Evolutionary conservation across 2,113 vertebrate genomes (phyloP), one percentile per base, ranked within the genome.

Genomic region (Tupaia chinensis): DNA sequence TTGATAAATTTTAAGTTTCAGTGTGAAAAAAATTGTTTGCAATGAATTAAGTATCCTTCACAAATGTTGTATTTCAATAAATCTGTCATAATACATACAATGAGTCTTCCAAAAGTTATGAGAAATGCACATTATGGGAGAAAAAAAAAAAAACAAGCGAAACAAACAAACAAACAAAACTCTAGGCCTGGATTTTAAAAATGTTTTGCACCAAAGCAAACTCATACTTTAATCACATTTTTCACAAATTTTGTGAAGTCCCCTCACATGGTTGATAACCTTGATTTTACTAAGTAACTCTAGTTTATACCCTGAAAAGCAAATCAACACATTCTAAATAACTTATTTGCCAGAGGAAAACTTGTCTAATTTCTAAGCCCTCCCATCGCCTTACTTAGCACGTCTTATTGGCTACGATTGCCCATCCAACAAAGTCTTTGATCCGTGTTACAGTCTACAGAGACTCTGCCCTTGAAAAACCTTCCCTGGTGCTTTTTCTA

Each of bases 391-490:
- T 61, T 29, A 32, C 91, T 86, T 1, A 14, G 89, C 61, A 61
- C 61, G 53, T 25, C 17, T 56, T 73, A 69, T 29, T 72, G 72
- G 73, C 70, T 80, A 3, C 17, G 20, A 80, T 32, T 58, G 20
- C 61, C 84, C 81, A 72, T 20, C 65, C 78, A 17, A 68, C n/a
- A 14, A 29, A 54, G 61, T 44, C 94, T 97, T 94, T 96, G 68
- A 88, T 84, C 68, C 23, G 0, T 9, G 8, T 53, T 56, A 66
- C 65, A 44, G 82, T 93, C 83, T 77, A 68, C 16, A 32, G 56
- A 95, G 27, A 84, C 87, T 61, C 10, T 97, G 89, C 89, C 93
- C 94, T 97, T 97, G 91, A 96, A 96, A 91, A 73, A 60, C 72
- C 22, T 83, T 95, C 53, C 69, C 81, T 34, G 66, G 78, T 86